A percentile compares a stretch with the other conserved stretches of the same genome.
Evolutionary conservation across 1,140 invertebrate genomes (phyloP).

Genomic region (Linepithema humile): DNA sequence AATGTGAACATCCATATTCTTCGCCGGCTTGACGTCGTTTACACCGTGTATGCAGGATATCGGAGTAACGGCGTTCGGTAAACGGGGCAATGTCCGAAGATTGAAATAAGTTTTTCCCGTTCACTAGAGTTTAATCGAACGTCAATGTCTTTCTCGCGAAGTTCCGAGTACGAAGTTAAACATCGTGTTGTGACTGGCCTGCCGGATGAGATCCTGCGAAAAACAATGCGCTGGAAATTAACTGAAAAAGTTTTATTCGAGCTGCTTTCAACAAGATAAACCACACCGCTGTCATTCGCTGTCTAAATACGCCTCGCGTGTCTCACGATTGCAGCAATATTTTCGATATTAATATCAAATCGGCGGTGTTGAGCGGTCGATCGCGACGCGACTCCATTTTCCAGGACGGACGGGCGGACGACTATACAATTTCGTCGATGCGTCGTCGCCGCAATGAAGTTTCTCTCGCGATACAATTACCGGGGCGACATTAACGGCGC

Average conservation of each 20-base stretch:
- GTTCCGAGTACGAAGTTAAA: neutral
- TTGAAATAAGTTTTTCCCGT: neutral
- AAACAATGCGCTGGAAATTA: neutral
- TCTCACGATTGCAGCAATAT: neutral
- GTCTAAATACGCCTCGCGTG: neutral
- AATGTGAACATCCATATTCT: constrained; percentile 32
- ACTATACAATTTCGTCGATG: constrained; percentile 27
- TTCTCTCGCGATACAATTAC: constrained; percentile 12
- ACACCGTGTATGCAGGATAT: neutral
- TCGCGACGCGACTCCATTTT: constrained; percentile 9
- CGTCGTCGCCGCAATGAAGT: constrained; percentile 37
- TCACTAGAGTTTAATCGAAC: constrained; percentile 1
- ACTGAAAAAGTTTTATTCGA: neutral
- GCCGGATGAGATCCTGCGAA: too few relatives aligned
- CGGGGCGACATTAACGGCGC: constrained; percentile 17
- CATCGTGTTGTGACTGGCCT: neutral
- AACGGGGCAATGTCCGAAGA: neutral
- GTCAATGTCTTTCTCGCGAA: neutral
- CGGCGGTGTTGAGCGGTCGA: neutral
- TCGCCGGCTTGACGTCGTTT: neutral
- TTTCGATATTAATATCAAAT: neutral
- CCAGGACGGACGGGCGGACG: neutral
- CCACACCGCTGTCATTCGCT: neutral
- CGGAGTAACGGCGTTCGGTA: neutral
- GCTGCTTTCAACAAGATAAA: too few relatives aligned